A percentile compares a stretch with the other conserved stretches of the same genome.
Evolutionary conservation across 2,888 invertebrate genomes (phyloP).

Genomic region (Synanthedon vespiformis): DNA sequence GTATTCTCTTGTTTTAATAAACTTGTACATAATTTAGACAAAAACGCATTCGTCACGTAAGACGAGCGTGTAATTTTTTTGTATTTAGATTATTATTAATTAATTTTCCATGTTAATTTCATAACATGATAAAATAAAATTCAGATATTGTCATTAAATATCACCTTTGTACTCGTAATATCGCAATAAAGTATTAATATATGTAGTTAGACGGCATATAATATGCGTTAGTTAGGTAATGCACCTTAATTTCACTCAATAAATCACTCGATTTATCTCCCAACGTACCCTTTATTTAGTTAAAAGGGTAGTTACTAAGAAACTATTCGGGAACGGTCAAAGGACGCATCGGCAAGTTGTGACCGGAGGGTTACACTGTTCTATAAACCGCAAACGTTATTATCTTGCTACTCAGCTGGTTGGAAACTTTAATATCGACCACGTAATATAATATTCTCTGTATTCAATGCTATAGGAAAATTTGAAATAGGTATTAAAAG

Average conservation of each 20-base stretch:
- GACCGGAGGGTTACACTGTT: neutral
- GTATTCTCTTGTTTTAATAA: no score
- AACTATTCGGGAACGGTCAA: conserved; percentile 30
- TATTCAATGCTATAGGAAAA: neutral
- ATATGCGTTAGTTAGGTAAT: neutral
- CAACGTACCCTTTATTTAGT: conserved; percentile 16
- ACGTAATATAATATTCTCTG: neutral
- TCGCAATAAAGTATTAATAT: no score
- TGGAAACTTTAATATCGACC: neutral
- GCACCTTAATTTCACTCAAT: conserved; percentile 11
- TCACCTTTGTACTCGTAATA: no score
- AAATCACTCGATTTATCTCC: conserved; percentile 19
- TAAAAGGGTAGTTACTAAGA: conserved; percentile 25
- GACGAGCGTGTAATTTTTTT: no score
- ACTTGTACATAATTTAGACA: no score
- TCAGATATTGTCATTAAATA: no score
- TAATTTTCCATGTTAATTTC: no score
- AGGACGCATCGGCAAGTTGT: conserved; percentile 11
- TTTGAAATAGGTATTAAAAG: neutral
- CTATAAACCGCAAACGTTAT: neutral
- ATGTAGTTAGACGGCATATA: neutral
- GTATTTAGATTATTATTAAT: no score
- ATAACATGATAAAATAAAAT: no score
- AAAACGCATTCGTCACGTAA: no score
- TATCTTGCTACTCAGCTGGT: neutral